These are phyloP conservation scores for Anastrepha ludens DNA, from an alignment of 1,140 invertebrate genomes.

Conservation along the genomic window DNA sequence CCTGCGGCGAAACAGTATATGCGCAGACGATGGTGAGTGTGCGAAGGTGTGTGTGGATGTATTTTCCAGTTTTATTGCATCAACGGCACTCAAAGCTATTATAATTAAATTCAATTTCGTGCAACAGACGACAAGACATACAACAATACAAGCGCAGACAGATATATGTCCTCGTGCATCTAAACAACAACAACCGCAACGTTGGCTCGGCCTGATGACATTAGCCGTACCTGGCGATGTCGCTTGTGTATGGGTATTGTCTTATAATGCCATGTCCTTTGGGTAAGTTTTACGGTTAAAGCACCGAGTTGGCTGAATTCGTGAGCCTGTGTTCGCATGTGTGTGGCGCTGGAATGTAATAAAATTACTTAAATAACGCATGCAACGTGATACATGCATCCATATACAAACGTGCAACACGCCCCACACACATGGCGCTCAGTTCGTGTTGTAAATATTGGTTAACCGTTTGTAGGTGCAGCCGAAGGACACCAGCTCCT, in stretches of 20 bases:
- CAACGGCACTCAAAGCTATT: slow-evolving; percentile 52
- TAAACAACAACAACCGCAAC: slow-evolving; percentile 13
- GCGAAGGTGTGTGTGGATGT: not conserved
- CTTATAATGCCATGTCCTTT: slow-evolving; percentile 34
- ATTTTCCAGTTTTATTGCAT: slow-evolving; percentile 49
- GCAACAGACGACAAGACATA: slow-evolving; percentile 2
- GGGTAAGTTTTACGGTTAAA: slow-evolving; percentile 18
- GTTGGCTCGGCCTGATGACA: slow-evolving; percentile 15
- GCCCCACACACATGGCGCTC: not conserved
- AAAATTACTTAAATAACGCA: slow-evolving; percentile 48
- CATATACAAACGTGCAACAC: not conserved
- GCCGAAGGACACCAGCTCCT: slow-evolving; percentile 12
- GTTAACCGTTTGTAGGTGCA: not conserved
- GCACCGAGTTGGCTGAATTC: not conserved
- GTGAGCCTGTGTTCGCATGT: slow-evolving; percentile 52
- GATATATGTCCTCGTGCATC: not conserved
- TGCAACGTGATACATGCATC: slow-evolving; percentile 33
- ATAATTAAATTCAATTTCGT: slow-evolving; percentile 56
- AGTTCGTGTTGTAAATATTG: slow-evolving; percentile 2
- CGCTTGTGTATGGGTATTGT: not conserved
- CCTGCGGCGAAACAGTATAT: not conserved
- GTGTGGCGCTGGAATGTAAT: slow-evolving; percentile 55
- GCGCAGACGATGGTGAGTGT: not conserved
- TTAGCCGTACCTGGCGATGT: slow-evolving; percentile 9
- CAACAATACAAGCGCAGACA: slow-evolving; percentile 2